Evolutionary conservation across 2,113 vertebrate species (phyloP), one percentile per base, ranked within the genome.

Genomic region (Onychostruthus taczanowskii): DNA sequence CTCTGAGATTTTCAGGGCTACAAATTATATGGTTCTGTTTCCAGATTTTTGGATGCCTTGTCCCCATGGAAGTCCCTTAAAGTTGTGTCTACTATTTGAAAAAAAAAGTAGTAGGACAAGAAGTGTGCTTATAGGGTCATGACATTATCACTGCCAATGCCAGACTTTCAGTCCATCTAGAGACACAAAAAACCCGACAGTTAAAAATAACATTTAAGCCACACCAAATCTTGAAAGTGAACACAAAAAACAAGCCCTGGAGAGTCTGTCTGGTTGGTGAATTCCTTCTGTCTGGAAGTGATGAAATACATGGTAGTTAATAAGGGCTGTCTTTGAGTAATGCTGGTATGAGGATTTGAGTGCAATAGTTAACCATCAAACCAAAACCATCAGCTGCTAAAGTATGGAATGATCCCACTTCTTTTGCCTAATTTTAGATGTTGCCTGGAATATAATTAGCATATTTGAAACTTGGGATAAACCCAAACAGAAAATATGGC

Each of bases 251-350:
- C 26, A 90, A 76, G 55, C 44, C 47, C 58, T 2, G 5, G 55
- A 77, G 69, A 84, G 66, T 87, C 55, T 95, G 82, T 84, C 92
- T 96, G 72, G n/a, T 80, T 79, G 69, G 69, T 92, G 80, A 96
- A 89, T 94, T 96, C 80, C 75, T 93, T 86, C 56, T 95, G 87
- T 75, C 79, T 93, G 72, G 75, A 90, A 80, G 61, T 89, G 88
- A 84, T 46, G 69, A 93, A 93, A 88, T 84, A 49, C 64, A 68
- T 79, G 69, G 28, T 44, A 18, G 49, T 56, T 92, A 73, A 59
- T 74, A 62, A 82, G 50, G 16, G 50, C 39, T 67, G 66, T 72
- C 64, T 68, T 89, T 3, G 6, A 70, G 50, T 79, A 83, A 44
- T 86, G 78, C 59, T 85, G 87, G 78, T 84, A 74, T 21, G 73